A percentile compares a stretch with the other conserved stretches of the same genome.
phyloP scores from a whole-genome alignment of 2,113 vertebrate genomes.

The Damaliscus lunatus region DNA sequence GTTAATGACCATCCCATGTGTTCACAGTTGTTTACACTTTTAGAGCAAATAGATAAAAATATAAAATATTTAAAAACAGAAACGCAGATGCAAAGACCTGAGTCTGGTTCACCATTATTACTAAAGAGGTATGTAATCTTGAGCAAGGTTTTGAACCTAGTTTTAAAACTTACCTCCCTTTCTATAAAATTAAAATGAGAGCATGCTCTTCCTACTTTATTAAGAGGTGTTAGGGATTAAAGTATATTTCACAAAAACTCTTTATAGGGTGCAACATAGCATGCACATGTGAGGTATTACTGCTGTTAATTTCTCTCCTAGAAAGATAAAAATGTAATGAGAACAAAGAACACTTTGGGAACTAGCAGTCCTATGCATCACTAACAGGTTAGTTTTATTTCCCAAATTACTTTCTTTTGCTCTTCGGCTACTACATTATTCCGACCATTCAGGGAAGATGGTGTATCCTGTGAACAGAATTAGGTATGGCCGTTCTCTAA shows the following conservation, averaged over 20 bases:
- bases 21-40: not conserved
- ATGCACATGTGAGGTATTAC: not conserved
- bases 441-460: not conserved
- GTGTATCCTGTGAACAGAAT: not conserved
- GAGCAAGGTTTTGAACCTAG: not conserved
- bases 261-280: not conserved
- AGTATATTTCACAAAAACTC: not conserved
- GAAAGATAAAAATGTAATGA: not conserved
- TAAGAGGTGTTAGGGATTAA: not conserved
- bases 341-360: not conserved
- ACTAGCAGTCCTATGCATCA: not conserved
- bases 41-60: not conserved
- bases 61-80: not conserved
- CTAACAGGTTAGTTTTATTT: slow-evolving; percentile 46
- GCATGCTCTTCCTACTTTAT: not conserved
- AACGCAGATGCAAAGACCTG: not conserved
- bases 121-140: not conserved
- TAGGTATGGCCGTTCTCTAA: not conserved
- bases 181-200: not conserved
- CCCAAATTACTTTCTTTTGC: slow-evolving; percentile 40
- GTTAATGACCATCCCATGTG: not conserved
- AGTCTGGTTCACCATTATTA: not conserved
- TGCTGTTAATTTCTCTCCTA: slow-evolving; percentile 24
- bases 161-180: not conserved
- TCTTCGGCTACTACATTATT: slow-evolving; percentile 48